Base-by-base conservation (phyloP, 2,888 invertebrate genomes). In the Dicyrtoma fusca region DNA sequence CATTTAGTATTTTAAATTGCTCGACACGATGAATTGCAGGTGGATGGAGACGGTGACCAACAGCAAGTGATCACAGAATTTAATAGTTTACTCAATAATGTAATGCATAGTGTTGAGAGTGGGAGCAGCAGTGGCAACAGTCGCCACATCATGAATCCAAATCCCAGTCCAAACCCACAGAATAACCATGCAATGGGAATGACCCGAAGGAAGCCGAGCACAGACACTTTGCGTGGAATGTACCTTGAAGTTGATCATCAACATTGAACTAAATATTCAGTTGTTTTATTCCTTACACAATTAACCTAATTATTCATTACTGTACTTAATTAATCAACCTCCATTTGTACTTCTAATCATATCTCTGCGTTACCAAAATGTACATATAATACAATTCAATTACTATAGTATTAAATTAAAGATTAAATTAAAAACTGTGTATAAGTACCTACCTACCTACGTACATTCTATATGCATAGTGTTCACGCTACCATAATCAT, bases 181-280 rank as follows among this genome's bases (percentile, higher is more conserved):
- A 59, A 59, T n/a, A 25, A 59, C 34, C 13, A 26, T 59, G 55
- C 19, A 11, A 11, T 25, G 42, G 61, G 61, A 26, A 34, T 34
- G 34, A 61, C 26, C 4, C 23, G 61, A 14, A 53, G 81, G n/a
- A 77, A 82, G 45, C 81, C 82, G 4, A 81, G 82, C 8, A 80
- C 82, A 21, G 82, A 82, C 66, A 82, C 82, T 6, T 76, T 82
- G 73, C 66, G 81, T 74, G 75, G 84, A 74, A 85, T 85, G 84
- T 84, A 84, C 79, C 84, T 84, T 69, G 84, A 85, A 79, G 83
- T 85, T 34, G 85, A 85, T 74, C 63, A 55, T 19, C 66, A 66
- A 34, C 34, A 34, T 34, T 34, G 8, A 34, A 34, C 3, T 10
- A n/a, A n/a, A n/a, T n/a, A n/a, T n/a, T n/a, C n/a, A n/a, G n/a